Percentiles rank a stretch among this genome's conserved stretches.
phyloP scores from a whole-genome alignment of 2,888 invertebrate species.

The Lasioglossum malachurum region DNA sequence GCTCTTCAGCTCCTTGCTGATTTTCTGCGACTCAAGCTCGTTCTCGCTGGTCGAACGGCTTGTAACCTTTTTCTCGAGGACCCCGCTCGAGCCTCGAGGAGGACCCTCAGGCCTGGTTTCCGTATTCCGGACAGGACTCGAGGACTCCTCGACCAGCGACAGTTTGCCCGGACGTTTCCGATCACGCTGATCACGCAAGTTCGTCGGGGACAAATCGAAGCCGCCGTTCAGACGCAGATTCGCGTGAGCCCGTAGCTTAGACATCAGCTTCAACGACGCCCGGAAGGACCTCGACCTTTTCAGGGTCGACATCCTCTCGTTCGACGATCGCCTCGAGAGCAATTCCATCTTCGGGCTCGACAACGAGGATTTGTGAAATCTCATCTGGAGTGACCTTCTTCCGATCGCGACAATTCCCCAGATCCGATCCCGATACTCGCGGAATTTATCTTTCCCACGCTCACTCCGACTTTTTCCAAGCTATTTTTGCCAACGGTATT shows the following conservation, averaged over 20 bases:
- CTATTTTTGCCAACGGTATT: not conserved
- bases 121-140: not conserved
- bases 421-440: not conserved
- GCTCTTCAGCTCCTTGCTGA: conserved; percentile 74
- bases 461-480: not conserved
- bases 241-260: conserved; percentile 79
- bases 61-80: not conserved
- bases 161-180: conserved; percentile 10
- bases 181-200: conserved; percentile 38
- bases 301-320: conserved; percentile 75
- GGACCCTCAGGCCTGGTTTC: not conserved
- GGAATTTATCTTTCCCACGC: not conserved
- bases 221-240: conserved; percentile 64
- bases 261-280: conserved; percentile 81
- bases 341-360: conserved; percentile 81
- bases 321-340: conserved; percentile 72
- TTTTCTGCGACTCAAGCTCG: conserved; percentile 68
- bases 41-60: conserved; percentile 16
- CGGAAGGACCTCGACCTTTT: conserved; percentile 82
- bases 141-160: conserved; percentile 10
- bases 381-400: conserved; percentile 75
- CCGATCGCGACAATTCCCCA: not conserved
- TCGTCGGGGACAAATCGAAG: conserved; percentile 67
- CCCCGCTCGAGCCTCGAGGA: not conserved
- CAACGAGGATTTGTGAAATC: conserved; percentile 74